These are phyloP conservation scores for Pangasius djambal DNA, from an alignment of 2,797 vertebrate genomes.

Conservation along the genomic window DNA sequence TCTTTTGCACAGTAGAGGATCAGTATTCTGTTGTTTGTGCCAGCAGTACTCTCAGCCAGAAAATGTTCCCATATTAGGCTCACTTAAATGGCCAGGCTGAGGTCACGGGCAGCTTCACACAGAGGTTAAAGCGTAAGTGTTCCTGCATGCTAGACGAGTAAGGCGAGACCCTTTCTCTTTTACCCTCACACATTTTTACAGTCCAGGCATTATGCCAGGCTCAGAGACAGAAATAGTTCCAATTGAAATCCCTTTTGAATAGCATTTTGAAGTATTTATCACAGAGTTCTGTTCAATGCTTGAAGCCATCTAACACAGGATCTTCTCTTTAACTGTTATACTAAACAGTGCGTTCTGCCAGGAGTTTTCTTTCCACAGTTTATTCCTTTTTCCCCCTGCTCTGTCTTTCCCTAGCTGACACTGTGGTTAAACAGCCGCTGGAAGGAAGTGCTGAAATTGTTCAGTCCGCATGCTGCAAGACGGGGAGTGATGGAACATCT, in stretches of 20 bases:
- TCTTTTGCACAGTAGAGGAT: not conserved
- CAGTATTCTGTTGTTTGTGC: slow-evolving; percentile 1
- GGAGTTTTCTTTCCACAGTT: not conserved
- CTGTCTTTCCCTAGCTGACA: slow-evolving; percentile 40
- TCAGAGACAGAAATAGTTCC: not conserved
- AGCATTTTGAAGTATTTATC: slow-evolving; percentile 24
- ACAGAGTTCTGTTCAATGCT: not conserved
- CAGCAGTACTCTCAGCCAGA: slow-evolving; percentile 39
- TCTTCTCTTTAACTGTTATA: not conserved
- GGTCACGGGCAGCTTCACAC: slow-evolving; percentile 30
- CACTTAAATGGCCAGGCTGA: slow-evolving; percentile 28
- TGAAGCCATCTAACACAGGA: not conserved
- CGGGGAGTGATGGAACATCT: slow-evolving; percentile 17
- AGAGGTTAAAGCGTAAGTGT: slow-evolving; percentile 18
- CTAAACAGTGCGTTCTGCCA: not conserved
- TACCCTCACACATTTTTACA: not conserved
- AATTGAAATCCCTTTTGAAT: slow-evolving; percentile 9
- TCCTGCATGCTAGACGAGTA: slow-evolving; percentile 17
- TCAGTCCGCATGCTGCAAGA: slow-evolving; percentile 29
- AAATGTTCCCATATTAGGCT: slow-evolving; percentile 46
- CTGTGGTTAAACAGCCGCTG: slow-evolving; percentile 32
- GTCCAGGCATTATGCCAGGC: not conserved
- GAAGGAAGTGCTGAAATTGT: slow-evolving; percentile 38
- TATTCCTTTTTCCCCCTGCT: not conserved
- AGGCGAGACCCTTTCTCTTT: not conserved